Percentiles rank a stretch among this genome's conserved stretches.
phyloP scores from a whole-genome alignment of 1,140 invertebrate species.

The Drosophila busckii region DNA sequence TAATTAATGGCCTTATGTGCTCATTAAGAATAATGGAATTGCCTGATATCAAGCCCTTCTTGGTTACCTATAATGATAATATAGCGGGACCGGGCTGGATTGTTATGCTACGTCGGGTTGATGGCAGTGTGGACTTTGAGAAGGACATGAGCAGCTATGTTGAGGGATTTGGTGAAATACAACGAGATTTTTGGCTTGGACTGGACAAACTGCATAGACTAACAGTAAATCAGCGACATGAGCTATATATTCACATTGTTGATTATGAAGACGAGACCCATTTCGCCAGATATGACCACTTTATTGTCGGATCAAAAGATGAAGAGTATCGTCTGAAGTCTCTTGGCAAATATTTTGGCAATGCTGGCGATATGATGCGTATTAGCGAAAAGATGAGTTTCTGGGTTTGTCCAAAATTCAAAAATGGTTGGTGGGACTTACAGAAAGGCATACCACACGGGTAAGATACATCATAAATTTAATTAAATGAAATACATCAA shows the following conservation, averaged over 20 bases:
- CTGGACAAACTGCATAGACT: neutral
- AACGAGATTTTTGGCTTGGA: neutral
- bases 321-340: conserved; percentile 14
- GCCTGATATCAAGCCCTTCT: too few species aligned
- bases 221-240: neutral
- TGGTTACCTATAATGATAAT: too few species aligned
- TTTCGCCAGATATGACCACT: conserved; percentile 23
- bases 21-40: too few species aligned
- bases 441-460: conserved; percentile 5
- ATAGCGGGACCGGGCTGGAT: too few species aligned
- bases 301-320: conserved; percentile 3
- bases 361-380: conserved; percentile 24
- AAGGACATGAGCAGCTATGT: conserved; percentile 18
- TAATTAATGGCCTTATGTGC: too few species aligned
- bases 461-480: neutral
- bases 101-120: too few species aligned
- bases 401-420: conserved; percentile 18
- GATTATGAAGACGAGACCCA: neutral
- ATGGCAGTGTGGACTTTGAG: too few species aligned
- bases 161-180: neutral
- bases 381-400: conserved; percentile 15
- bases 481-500: too few species aligned
- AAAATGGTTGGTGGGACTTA: conserved; percentile 20
- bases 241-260: neutral
- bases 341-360: conserved; percentile 21